These are phyloP conservation scores for Caenorhabditis sinica DNA, from an alignment of 2,888 invertebrate species.

Conservation along the genomic window DNA sequence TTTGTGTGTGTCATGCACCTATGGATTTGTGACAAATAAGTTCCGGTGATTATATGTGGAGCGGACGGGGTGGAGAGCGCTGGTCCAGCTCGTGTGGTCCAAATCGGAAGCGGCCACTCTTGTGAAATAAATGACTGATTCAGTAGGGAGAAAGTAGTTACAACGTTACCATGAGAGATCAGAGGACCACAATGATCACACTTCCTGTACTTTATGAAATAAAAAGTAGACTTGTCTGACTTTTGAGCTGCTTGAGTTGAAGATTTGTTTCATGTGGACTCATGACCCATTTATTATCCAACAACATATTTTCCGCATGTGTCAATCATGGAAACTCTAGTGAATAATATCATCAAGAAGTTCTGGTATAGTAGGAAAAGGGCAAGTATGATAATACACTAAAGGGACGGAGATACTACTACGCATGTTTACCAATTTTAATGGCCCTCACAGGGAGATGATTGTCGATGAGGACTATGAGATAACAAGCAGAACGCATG, in stretches of 20 bases:
- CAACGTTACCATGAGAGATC: slow-evolving; percentile 11
- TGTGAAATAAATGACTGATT: slow-evolving; percentile 64
- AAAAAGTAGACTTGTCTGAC: slow-evolving; percentile 19
- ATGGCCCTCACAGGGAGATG: slow-evolving; percentile 33
- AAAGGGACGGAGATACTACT: neutral
- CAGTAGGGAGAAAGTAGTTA: slow-evolving; percentile 24
- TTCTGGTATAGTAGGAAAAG: neutral
- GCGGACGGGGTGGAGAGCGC: neutral
- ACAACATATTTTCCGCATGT: neutral
- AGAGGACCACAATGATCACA: slow-evolving; percentile 45
- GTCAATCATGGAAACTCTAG: slow-evolving; percentile 34
- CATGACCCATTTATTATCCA: slow-evolving; percentile 2
- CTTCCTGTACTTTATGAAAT: slow-evolving; percentile 53
- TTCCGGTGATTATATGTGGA: slow-evolving; percentile 65
- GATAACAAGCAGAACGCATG: slow-evolving; percentile 21
- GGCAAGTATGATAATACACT: slow-evolving; percentile 6
- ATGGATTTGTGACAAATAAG: slow-evolving; percentile 68
- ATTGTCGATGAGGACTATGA: neutral
- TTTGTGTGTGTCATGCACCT: slow-evolving; percentile 62
- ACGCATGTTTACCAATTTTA: slow-evolving; percentile 21
- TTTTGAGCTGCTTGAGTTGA: slow-evolving; percentile 38
- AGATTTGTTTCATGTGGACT: slow-evolving; percentile 5
- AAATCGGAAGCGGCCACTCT: slow-evolving; percentile 54
- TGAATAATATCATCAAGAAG: neutral
- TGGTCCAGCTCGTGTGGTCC: slow-evolving; percentile 54